Base-by-base conservation (phyloP, 2,797 vertebrate genomes). In the Macroramphosus scolopax region DNA sequence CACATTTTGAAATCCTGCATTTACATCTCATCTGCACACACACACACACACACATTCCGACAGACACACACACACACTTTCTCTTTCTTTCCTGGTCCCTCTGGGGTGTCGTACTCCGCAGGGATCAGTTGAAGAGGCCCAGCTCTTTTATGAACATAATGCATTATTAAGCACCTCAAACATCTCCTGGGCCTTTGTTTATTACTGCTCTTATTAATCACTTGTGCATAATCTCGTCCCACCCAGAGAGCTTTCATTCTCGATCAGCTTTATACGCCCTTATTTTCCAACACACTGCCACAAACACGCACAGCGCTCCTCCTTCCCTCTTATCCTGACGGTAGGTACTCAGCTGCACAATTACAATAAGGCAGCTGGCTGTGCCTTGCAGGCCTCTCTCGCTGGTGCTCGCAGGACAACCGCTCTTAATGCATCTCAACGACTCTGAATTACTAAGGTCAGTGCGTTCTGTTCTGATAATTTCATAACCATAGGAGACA, bases 161-260 rank as follows among this genome's bases (percentile, higher is more conserved):
- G 89, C 89, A 92, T 92, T 92, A 91, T 92, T 92, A 92, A 92
- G 86, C 88, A 91, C 84, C 88, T 91, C 88, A 89, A 90, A 89
- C 87, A 89, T 91, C 89, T 90, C 90, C 88, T 90, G 90, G 90
- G 90, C 86, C 84, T 89, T 83, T 90, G 89, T 91, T 92, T 91
- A 92, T 92, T 91, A 89, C 87, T 89, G 88, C 87, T 87, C 89
- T 91, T 92, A 91, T 91, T 91, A 92, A 91, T 91, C 90, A 91
- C 85, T 86, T 83, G 82, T 81, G 88, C 88, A 89, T 89, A 89
- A 90, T 88, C 81, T 82, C 35, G 56, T 82, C 86, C 81, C 85
- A 80, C 87, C 86, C 85, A 87, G 74, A 86, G 84, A 86, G 81
- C 81, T 85, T 86, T 86, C 83, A 77, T 89, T 87, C 84, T 76